phyloP scores from a whole-genome alignment of 2,888 invertebrate genomes.

The Rhodophaea formosa region DNA sequence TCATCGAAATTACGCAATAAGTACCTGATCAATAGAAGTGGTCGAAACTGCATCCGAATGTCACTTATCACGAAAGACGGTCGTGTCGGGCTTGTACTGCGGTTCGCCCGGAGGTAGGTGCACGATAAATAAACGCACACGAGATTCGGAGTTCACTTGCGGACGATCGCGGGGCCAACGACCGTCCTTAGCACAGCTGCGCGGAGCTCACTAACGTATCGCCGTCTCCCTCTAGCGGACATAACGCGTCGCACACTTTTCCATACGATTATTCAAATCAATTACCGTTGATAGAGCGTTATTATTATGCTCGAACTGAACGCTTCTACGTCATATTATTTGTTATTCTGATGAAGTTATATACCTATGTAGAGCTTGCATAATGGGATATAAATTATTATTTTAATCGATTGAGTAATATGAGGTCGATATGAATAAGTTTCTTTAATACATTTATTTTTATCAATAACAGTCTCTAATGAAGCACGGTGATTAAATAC shows the following conservation, averaged over 20 bases:
- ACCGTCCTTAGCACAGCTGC: slow-evolving; percentile 78
- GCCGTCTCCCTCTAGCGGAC: slow-evolving; percentile 62
- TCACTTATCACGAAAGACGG: slow-evolving; percentile 30
- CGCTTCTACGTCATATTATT: slow-evolving; percentile 12
- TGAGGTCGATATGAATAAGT: background rate
- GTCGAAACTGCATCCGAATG: slow-evolving; percentile 31
- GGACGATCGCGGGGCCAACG: slow-evolving; percentile 75
- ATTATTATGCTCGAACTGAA: slow-evolving; percentile 23
- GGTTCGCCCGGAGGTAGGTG: slow-evolving; percentile 17
- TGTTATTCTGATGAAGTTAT: slow-evolving; percentile 4
- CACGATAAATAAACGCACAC: slow-evolving; percentile 51
- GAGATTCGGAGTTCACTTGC: slow-evolving; percentile 78
- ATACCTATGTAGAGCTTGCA: background rate
- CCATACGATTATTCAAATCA: slow-evolving; percentile 51
- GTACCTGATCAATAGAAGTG: slow-evolving; percentile 20
- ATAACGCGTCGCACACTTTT: slow-evolving; percentile 47
- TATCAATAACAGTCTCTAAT: too few relatives aligned
- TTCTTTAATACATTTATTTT: too few relatives aligned
- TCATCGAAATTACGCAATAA: slow-evolving; percentile 18
- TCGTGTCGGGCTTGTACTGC: slow-evolving; percentile 11
- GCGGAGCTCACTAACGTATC: slow-evolving; percentile 56
- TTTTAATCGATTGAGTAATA: background rate
- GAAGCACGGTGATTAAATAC: too few relatives aligned
- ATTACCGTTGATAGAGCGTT: slow-evolving; percentile 33
- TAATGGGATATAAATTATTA: background rate